Evolutionary conservation across 2,888 invertebrate species (phyloP).

Genomic region (Girardia tigrina): DNA sequence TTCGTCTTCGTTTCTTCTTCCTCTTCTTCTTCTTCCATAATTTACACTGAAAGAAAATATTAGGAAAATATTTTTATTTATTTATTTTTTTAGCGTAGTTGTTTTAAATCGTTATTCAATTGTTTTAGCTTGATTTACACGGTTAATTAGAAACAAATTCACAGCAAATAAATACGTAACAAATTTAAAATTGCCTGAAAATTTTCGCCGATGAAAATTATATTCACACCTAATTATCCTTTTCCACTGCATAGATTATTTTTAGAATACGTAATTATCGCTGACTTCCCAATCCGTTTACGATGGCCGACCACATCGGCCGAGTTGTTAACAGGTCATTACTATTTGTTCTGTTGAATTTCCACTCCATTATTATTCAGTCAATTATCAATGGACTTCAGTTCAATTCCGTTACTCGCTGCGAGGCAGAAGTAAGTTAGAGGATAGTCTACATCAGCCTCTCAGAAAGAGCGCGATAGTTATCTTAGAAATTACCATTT

Average conservation of each 20-base stretch:
- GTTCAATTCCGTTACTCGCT: slow-evolving; percentile 18
- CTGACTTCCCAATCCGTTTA: slow-evolving; percentile 15
- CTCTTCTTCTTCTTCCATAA: too few species aligned
- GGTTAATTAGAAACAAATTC: slow-evolving; percentile 7
- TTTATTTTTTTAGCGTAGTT: too few species aligned
- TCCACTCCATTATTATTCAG: slow-evolving; percentile 23
- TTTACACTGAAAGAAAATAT: too few species aligned
- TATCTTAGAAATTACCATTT: not conserved
- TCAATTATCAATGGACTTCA: slow-evolving; percentile 7
- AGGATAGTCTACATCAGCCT: not conserved
- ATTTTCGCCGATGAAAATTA: not conserved
- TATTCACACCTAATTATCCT: slow-evolving; percentile 20
- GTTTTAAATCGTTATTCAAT: too few species aligned
- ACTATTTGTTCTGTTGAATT: slow-evolving; percentile 3
- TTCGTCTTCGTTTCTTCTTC: too few species aligned
- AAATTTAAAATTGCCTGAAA: not conserved
- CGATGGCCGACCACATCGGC: not conserved
- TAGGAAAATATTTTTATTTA: too few species aligned
- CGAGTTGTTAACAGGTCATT: not conserved
- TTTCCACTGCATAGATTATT: slow-evolving; percentile 21
- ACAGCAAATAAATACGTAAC: not conserved
- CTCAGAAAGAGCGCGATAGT: not conserved
- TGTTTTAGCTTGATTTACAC: slow-evolving; percentile 6
- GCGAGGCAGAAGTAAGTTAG: slow-evolving; percentile 18
- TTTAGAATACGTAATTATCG: slow-evolving; percentile 18